Evolutionary conservation across 2,797 vertebrate species (phyloP).

Genomic region (Chelonia mydas): DNA sequence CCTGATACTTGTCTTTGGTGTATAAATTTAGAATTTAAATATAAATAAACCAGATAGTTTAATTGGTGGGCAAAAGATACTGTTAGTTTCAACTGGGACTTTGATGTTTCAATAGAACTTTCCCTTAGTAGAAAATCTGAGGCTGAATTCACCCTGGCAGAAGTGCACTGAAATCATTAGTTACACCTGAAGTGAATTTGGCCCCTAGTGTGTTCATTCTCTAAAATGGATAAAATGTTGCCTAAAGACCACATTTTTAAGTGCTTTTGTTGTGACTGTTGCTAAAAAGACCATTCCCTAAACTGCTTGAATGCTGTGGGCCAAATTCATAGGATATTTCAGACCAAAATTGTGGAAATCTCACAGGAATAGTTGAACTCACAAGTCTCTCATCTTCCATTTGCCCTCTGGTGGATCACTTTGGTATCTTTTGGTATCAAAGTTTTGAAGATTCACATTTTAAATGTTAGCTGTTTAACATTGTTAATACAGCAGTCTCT

Average conservation of each 20-base stretch:
- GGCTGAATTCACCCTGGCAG: not conserved
- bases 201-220: not conserved
- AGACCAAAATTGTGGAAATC: not conserved
- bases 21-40: not conserved
- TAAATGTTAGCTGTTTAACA: not conserved
- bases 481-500: not conserved
- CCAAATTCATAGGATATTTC: not conserved
- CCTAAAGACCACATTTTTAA: not conserved
- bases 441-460: not conserved
- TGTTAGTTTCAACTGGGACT: not conserved
- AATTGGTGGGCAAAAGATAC: not conserved
- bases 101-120: not conserved
- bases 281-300: not conserved
- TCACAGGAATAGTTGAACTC: not conserved
- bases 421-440: not conserved
- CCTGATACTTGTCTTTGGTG: not conserved
- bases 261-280: not conserved
- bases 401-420: not conserved
- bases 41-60: not conserved
- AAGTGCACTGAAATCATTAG: not conserved
- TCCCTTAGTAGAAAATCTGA: not conserved
- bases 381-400: not conserved
- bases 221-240: not conserved
- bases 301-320: not conserved
- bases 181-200: not conserved